These are phyloP conservation scores for Chymomyza costata DNA, from an alignment of 1,140 invertebrate species.

Conservation along the genomic window DNA sequence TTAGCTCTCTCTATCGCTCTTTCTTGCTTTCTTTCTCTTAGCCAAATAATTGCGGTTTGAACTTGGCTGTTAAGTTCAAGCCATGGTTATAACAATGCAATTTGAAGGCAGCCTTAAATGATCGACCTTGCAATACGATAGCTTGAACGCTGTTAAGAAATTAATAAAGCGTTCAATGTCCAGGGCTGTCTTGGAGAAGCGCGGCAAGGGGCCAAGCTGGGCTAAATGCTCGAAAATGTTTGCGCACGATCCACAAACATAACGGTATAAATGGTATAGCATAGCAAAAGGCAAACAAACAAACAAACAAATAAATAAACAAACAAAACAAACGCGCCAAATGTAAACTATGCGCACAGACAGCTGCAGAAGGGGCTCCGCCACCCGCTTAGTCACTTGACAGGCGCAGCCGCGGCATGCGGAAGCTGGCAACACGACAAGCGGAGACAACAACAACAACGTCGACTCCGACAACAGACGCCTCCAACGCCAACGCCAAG, in stretches of 20 bases:
- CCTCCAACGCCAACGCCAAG: conserved; percentile 27
- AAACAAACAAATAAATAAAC: conserved; percentile 26
- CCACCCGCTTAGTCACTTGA: conserved; percentile 51
- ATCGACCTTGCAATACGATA: conserved; percentile 47
- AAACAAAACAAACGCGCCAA: conserved; percentile 53
- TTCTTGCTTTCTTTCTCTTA: conserved; percentile 6
- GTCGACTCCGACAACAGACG: conserved; percentile 39
- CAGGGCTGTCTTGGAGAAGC: too few relatives aligned
- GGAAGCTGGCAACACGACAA: conserved; percentile 20
- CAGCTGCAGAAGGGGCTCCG: conserved; percentile 9
- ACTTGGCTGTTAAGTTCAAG: conserved; percentile 36
- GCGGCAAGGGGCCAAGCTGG: too few relatives aligned
- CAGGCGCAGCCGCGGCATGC: conserved; percentile 21
- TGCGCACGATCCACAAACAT: conserved; percentile 56
- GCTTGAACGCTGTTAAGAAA: conserved; percentile 27
- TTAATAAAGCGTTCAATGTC: conserved; percentile 43
- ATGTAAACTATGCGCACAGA: conserved; percentile 41
- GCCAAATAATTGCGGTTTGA: conserved; percentile 32
- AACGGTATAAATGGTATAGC: conserved; percentile 37
- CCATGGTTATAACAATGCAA: too few relatives aligned
- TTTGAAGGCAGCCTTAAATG: conserved; percentile 18
- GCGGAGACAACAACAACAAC: conserved; percentile 41
- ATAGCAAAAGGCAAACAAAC: conserved; percentile 27
- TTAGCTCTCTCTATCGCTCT: too few relatives aligned
- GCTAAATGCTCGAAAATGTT: background rate